These are phyloP conservation scores for Phrixothrix hirtus DNA, from an alignment of 2,888 invertebrate species.

Conservation along the genomic window DNA sequence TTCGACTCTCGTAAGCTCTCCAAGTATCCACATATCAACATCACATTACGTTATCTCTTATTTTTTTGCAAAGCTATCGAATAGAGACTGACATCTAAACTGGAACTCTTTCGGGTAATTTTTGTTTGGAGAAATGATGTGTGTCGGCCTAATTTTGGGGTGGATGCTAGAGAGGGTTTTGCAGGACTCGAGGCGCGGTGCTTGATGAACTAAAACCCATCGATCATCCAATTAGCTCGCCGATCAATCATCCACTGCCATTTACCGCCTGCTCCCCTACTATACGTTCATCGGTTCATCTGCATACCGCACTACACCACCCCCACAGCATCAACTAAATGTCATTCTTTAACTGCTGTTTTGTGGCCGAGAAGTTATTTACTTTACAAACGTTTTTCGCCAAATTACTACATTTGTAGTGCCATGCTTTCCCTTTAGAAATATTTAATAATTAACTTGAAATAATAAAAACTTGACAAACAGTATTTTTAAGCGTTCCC, in stretches of 20 bases:
- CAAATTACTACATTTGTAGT: too few species aligned
- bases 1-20: slow-evolving; percentile 38
- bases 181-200: slow-evolving; percentile 31
- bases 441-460: too few species aligned
- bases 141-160: slow-evolving; percentile 29
- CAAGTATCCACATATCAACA: slow-evolving; percentile 47
- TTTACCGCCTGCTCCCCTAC: slow-evolving; percentile 52
- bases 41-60: slow-evolving; percentile 39
- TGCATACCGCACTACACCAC: slow-evolving; percentile 50
- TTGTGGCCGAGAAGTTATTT: slow-evolving; percentile 19
- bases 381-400: slow-evolving; percentile 27
- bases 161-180: slow-evolving; percentile 19
- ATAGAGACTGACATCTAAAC: slow-evolving; percentile 18
- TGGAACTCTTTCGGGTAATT: slow-evolving; percentile 15
- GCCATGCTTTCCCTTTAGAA: too few species aligned
- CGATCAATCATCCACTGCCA: slow-evolving; percentile 74
- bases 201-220: slow-evolving; percentile 60
- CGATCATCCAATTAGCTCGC: slow-evolving; percentile 77
- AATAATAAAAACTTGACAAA: too few species aligned
- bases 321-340: slow-evolving; percentile 28
- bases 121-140: slow-evolving; percentile 24
- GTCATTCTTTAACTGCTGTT: slow-evolving; percentile 42
- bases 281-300: slow-evolving; percentile 52
- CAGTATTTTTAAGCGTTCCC: too few species aligned
- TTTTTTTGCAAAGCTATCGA: slow-evolving; percentile 9